Evolutionary conservation across 2,888 invertebrate genomes (phyloP), one percentile per base, ranked within the genome.

Genomic region (Timema cristinae): DNA sequence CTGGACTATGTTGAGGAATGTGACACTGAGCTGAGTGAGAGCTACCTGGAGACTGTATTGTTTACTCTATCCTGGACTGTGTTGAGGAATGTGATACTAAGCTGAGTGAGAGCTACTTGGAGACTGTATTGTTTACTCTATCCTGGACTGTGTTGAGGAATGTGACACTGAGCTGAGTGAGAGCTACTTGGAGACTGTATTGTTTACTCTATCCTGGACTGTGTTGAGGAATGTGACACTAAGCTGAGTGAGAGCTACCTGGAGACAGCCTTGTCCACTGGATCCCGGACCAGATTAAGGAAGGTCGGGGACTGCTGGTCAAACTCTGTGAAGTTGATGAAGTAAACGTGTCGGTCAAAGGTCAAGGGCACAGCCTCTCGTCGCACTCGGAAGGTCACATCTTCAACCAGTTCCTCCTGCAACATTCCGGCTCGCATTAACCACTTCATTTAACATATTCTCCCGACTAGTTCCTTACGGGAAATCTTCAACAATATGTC

Each of bases 271-370:
- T 82, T 85, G 76, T 87, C 86, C 32, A 86, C 80, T 0, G 89
- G 89, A 78, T 89, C 85, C 76, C 89, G 82, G 59, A 89, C 84
- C 66, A 89, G 77, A 77, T 87, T 88, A 73, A 89, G 82, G 79
- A 85, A 88, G 15, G 85, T 85, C 5, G 88, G 88, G 15, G 86
- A 85, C 77, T 86, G 86, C 71, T 83, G 82, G 52, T 84, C 86
- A 76, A 84, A 87, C 59, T 81, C 78, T 5, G 86, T 85, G 79
- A 89, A 89, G 80, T 89, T 88, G 15, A 88, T 80, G 78, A 88
- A 89, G 77, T 86, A 85, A 0, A 87, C 82, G 77, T 87, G 86
- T 32, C 86, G 82, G 77, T 89, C 88, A 77, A 89, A 88, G 77
- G 86, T 86, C 74, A 88, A 79, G 32, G 88, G 88, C 50, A 87